A percentile compares a stretch with the other conserved stretches of the same genome.
Evolutionary conservation across 1,140 invertebrate genomes (phyloP).

Genomic region (Trichonephila clavata): DNA sequence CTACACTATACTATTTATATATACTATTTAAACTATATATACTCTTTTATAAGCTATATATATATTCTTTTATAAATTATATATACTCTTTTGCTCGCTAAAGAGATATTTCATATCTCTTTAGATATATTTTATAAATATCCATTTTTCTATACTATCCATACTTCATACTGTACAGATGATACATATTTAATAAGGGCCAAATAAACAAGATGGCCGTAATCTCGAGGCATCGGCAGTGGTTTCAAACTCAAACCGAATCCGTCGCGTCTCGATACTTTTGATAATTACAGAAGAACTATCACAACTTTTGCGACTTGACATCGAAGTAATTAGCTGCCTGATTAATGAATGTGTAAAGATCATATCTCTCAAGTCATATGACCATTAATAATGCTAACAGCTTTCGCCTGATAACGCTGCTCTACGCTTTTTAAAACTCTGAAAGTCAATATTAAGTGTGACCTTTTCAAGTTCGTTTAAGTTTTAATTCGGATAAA

Average conservation of each 20-base stretch:
- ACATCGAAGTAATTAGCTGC: conserved; percentile 67
- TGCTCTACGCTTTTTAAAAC: conserved; percentile 8
- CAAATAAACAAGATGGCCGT: not conserved
- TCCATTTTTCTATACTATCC: not conserved
- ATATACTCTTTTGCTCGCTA: too few relatives aligned
- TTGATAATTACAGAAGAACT: conserved; percentile 70
- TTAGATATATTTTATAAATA: not conserved
- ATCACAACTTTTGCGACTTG: conserved; percentile 62
- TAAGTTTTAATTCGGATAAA: conserved; percentile 70
- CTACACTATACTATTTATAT: too few relatives aligned
- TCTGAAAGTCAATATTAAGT: conserved; percentile 67
- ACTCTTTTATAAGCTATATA: too few relatives aligned
- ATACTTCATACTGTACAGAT: too few relatives aligned
- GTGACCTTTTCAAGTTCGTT: conserved; percentile 58
- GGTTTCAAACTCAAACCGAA: not conserved
- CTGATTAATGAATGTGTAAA: conserved; percentile 69
- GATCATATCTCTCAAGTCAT: conserved; percentile 69
- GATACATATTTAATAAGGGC: too few relatives aligned
- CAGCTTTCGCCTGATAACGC: conserved; percentile 65
- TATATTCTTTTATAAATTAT: too few relatives aligned
- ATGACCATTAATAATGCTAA: conserved; percentile 75
- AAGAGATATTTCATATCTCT: not conserved
- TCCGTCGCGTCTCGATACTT: conserved; percentile 31
- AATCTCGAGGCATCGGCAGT: not conserved
- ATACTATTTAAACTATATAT: too few relatives aligned